A percentile compares a stretch with the other conserved stretches of the same genome.
These are phyloP conservation scores for Todiramphus saurophagus DNA, from an alignment of 2,113 vertebrate genomes.

Conservation along the genomic window DNA sequence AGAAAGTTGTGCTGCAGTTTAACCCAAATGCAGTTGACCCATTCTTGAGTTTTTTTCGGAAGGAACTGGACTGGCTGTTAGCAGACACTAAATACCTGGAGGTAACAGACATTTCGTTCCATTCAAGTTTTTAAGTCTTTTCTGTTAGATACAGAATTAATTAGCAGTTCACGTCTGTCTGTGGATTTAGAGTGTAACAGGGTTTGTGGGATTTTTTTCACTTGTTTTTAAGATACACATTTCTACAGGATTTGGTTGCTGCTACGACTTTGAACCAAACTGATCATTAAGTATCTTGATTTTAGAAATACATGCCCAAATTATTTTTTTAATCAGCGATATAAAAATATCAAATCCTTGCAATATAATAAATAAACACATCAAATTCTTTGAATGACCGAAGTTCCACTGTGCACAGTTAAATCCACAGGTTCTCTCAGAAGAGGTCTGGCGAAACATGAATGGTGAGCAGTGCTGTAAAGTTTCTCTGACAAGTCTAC, in stretches of 20 bases:
- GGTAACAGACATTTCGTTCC: slow-evolving; percentile 86
- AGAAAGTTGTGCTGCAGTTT: slow-evolving; percentile 39
- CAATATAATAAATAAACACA: background rate
- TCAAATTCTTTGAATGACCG: background rate
- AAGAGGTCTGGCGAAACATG: slow-evolving; percentile 74
- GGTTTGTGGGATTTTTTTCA: background rate
- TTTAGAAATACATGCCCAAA: background rate
- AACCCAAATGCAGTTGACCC: slow-evolving; percentile 36
- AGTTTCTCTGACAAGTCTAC: slow-evolving; percentile 64
- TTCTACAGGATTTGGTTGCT: slow-evolving; percentile 7
- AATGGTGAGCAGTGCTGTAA: slow-evolving; percentile 79
- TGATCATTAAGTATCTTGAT: slow-evolving; percentile 1
- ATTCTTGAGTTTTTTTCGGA: slow-evolving; percentile 62
- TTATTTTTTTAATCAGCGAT: background rate
- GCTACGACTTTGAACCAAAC: slow-evolving; percentile 3
- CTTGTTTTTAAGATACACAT: background rate
- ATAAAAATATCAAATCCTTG: slow-evolving; percentile 12
- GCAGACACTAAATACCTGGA: slow-evolving; percentile 80
- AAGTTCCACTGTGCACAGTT: slow-evolving; percentile 71
- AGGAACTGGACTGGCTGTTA: slow-evolving; percentile 78
- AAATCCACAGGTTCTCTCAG: slow-evolving; percentile 80
- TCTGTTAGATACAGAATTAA: slow-evolving; percentile 70
- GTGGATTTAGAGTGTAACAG: slow-evolving; percentile 81
- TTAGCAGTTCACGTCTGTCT: slow-evolving; percentile 68
- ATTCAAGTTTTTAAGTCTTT: slow-evolving; percentile 63